Base-by-base conservation (phyloP, 2,113 vertebrate species). In the Siniperca chuatsi region DNA sequence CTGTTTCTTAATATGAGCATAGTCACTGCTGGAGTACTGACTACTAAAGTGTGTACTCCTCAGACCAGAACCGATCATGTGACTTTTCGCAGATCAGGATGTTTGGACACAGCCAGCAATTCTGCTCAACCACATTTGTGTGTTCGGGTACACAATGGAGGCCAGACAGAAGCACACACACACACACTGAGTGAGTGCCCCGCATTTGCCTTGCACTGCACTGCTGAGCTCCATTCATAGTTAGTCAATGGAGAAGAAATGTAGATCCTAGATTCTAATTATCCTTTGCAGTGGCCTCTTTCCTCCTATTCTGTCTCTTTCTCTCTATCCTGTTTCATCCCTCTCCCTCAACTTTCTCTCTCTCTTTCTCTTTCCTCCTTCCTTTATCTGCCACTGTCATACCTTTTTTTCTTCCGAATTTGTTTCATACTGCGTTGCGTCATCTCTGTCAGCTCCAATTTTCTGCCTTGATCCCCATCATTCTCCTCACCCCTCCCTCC, bases 211-310 rank as follows among this genome's bases (percentile, higher is more conserved):
- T 82, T 72, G 52, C 62, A 55, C 64, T 82, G 55, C 69, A 61
- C 50, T 65, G 69, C 73, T 7, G 13, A 82, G 75, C 68, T 84
- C 73, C 86, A 90, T 85, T 93, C 85, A 89, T 82, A 81, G 73
- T 85, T 87, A 80, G 86, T 90, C 84, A 86, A 78, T 65, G 37
- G 54, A 88, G 85, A 83, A 58, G 52, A 87, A 87, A 88, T 72
- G 65, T 89, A 57, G 70, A 86, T 89, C n/a, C 37, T 21, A 82
- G 52, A 81, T 68, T 65, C 60, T 78, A 72, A 90, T 78, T 79
- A 74, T 88, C 79, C 40, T 74, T 44, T 57, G 75, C 75, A 66
- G 67, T 76, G 62, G n/a, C 52, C 66, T 72, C 82, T 72, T 78
- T 80, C 37, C 61, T 73, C 18, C 58, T 37, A 2, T 65, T 18